Conservation (phyloP, 2,888 invertebrate genomes). For the Scrobipalpa costella region DNA sequence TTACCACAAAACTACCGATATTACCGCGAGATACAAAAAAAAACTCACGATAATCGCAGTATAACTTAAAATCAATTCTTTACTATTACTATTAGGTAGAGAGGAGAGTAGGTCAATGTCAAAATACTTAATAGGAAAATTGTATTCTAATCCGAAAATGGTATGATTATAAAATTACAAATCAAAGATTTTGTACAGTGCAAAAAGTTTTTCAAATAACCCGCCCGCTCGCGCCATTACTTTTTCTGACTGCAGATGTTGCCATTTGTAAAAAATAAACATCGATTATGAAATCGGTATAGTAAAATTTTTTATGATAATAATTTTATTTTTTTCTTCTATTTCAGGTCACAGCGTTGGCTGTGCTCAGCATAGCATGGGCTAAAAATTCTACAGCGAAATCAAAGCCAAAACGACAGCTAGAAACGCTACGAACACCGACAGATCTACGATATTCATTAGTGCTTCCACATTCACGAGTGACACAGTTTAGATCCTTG, state of each 20-base stretch:
- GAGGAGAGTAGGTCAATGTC: too few relatives aligned
- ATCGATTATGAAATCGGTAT: conserved; percentile 1
- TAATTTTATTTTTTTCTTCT: conserved; percentile 40
- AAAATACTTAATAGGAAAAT: too few relatives aligned
- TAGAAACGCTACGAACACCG: conserved; percentile 78
- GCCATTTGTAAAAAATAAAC: conserved; percentile 14
- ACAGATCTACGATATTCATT: conserved; percentile 82
- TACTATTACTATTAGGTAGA: too few relatives aligned
- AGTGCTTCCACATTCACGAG: conserved; percentile 80
- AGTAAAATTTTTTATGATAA: background rate
- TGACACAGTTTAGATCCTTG: conserved; percentile 75
- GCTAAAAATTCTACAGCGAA: conserved; percentile 73
- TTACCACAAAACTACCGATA: too few relatives aligned
- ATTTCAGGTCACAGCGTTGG: conserved; percentile 81
- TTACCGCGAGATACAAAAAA: too few relatives aligned
- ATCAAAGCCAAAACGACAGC: conserved; percentile 78
- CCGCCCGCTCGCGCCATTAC: background rate
- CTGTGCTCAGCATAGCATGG: conserved; percentile 77
- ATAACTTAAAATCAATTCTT: too few relatives aligned
- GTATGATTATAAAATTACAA: too few relatives aligned
- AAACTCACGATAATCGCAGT: too few relatives aligned
- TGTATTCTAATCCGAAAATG: too few relatives aligned
- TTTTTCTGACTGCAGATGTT: conserved; percentile 9
- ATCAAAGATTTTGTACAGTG: background rate
- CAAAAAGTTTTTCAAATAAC: background rate